Evolutionary conservation across 2,797 vertebrate species (phyloP).

Genomic region (Alcedo atthis): DNA sequence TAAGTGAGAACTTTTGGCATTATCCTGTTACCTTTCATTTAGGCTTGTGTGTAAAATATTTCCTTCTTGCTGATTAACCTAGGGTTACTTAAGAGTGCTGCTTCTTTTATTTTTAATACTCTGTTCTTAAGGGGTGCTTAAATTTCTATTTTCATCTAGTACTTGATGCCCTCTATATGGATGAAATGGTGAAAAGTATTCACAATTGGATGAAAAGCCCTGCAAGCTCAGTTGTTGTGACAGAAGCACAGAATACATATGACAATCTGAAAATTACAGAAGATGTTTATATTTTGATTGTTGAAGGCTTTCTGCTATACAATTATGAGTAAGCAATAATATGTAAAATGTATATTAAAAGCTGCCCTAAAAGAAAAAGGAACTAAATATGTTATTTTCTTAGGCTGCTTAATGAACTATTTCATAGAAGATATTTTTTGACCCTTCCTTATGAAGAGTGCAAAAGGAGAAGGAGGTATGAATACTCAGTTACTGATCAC

Average conservation of each 20-base stretch:
- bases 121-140: not conserved
- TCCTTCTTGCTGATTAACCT: not conserved
- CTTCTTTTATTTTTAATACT: not conserved
- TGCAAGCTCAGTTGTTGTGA: slow-evolving; percentile 25
- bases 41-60: not conserved
- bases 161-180: slow-evolving; percentile 91
- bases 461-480: slow-evolving; percentile 88
- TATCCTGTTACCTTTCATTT: not conserved
- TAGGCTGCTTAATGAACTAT: slow-evolving; percentile 87
- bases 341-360: not conserved
- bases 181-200: slow-evolving; percentile 86
- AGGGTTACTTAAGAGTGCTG: not conserved
- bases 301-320: slow-evolving; percentile 96
- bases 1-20: not conserved
- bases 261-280: not conserved
- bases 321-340: slow-evolving; percentile 85
- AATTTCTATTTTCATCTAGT: slow-evolving; percentile 73
- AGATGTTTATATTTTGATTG: slow-evolving; percentile 83
- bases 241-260: not conserved
- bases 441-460: slow-evolving; percentile 91
- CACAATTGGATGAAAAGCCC: slow-evolving; percentile 79
- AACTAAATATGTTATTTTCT: slow-evolving; percentile 41
- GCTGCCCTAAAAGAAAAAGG: not conserved
- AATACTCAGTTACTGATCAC: not conserved
- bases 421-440: slow-evolving; percentile 90